A percentile compares a stretch with the other conserved stretches of the same genome.
Evolutionary conservation across 2,888 invertebrate species (phyloP).

Genomic region (Cryptus armator): DNA sequence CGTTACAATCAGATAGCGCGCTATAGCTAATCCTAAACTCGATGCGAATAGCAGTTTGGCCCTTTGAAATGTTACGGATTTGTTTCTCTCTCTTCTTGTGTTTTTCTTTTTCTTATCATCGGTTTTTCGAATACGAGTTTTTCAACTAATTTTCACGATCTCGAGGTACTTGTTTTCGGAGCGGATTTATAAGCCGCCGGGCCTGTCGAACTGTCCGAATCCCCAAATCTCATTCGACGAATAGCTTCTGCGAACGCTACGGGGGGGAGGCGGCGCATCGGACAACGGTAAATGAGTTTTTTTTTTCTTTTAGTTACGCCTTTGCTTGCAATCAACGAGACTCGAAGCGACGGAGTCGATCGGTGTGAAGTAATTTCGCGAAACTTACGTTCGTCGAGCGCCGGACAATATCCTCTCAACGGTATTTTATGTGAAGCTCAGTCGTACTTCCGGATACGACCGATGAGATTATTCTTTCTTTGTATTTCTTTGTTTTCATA

Average conservation of each 20-base stretch:
- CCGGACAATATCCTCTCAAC: slow-evolving; percentile 2
- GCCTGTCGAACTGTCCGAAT: slow-evolving; percentile 5
- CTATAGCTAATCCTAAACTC: slow-evolving; percentile 65
- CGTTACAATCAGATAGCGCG: slow-evolving; percentile 61
- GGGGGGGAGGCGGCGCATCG: slow-evolving; percentile 40
- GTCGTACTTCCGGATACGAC: slow-evolving; percentile 11
- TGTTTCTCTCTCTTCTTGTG: slow-evolving; percentile 32
- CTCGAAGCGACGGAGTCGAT: slow-evolving; percentile 19
- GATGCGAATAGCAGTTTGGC: slow-evolving; percentile 56
- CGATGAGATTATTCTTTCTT: slow-evolving; percentile 35
- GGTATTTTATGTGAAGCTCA: slow-evolving; percentile 6
- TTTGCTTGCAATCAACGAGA: slow-evolving; percentile 1
- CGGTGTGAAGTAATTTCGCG: slow-evolving; percentile 13
- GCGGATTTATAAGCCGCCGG: background rate
- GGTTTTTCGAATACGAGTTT: background rate
- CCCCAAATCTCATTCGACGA: slow-evolving; percentile 35
- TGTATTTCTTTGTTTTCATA: background rate
- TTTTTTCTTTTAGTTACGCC: slow-evolving; percentile 8
- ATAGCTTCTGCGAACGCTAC: slow-evolving; percentile 47
- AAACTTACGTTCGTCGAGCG: slow-evolving; percentile 7
- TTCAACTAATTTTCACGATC: background rate
- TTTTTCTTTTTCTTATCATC: background rate
- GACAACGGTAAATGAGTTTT: slow-evolving; percentile 55
- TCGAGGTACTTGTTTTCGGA: background rate
- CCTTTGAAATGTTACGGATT: slow-evolving; percentile 53